phyloP scores from a whole-genome alignment of 2,797 vertebrate genomes.

The Platalea minor region DNA sequence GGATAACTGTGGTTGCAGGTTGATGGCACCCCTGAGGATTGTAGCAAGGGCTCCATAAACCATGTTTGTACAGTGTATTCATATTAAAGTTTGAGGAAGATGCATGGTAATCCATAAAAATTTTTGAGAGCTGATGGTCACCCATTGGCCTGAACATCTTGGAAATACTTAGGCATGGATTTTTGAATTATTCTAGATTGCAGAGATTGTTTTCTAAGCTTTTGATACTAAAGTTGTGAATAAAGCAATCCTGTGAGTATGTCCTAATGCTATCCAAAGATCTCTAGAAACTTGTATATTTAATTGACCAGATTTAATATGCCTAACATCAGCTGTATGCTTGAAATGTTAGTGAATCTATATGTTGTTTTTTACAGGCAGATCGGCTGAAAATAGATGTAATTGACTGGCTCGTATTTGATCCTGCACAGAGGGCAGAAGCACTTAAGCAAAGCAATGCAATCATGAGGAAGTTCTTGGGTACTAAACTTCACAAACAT shows the following conservation, averaged over 20 bases:
- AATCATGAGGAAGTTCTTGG: slow-evolving; percentile 97
- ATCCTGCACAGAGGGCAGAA: slow-evolving; percentile 91
- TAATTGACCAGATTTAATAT: neutral
- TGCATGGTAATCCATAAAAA: neutral
- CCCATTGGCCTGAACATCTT: neutral
- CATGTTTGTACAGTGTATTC: neutral
- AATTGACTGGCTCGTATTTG: slow-evolving; percentile 96
- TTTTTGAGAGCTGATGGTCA: neutral
- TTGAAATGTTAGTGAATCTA: neutral
- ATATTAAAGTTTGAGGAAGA: neutral
- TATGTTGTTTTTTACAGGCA: slow-evolving; percentile 73
- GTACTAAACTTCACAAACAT: slow-evolving; percentile 68
- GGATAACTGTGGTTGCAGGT: neutral
- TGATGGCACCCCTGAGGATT: neutral
- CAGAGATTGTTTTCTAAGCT: neutral
- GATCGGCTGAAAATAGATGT: slow-evolving; percentile 92
- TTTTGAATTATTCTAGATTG: neutral
- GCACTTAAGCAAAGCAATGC: slow-evolving; percentile 96
- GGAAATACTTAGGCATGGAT: neutral
- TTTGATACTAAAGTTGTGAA: neutral
- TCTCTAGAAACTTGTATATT: neutral
- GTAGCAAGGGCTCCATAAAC: neutral
- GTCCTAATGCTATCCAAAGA: neutral
- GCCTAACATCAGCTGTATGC: neutral
- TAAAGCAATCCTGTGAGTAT: neutral